A percentile compares a stretch with the other conserved stretches of the same genome.
phyloP scores from a whole-genome alignment of 2,113 vertebrate species.

The Chloropsis cyanopogon region DNA sequence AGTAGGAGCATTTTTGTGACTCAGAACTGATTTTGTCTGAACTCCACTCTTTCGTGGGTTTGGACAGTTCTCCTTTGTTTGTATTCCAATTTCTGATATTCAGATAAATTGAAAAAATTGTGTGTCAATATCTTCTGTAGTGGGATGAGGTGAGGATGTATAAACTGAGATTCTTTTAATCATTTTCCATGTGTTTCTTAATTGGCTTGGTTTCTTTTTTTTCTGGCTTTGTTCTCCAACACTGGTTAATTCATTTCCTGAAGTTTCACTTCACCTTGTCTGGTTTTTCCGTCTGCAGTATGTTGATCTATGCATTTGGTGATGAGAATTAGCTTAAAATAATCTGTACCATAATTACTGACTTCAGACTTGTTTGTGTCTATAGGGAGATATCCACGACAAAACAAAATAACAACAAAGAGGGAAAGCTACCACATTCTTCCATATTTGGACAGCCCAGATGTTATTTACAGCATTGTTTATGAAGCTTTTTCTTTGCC shows the following conservation, averaged over 20 bases:
- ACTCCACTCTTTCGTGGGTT: not conserved
- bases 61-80: not conserved
- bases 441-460: conserved; percentile 74
- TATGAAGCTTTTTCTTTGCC: conserved; percentile 74
- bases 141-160: not conserved
- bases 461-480: conserved; percentile 81
- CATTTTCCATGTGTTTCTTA: conserved; percentile 11
- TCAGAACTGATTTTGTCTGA: not conserved
- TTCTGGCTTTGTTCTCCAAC: conserved; percentile 61
- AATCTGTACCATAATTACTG: conserved; percentile 43
- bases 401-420: conserved; percentile 73
- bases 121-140: not conserved
- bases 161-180: not conserved
- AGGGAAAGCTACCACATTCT: conserved; percentile 69
- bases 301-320: conserved; percentile 35
- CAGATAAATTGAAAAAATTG: not conserved
- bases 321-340: conserved; percentile 63
- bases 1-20: not conserved
- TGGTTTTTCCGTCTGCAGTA: conserved; percentile 55
- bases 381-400: conserved; percentile 57
- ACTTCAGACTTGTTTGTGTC: conserved; percentile 68
- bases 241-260: conserved; percentile 63
- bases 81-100: not conserved
- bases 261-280: conserved; percentile 63
- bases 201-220: not conserved